Base-by-base conservation (phyloP, 2,888 invertebrate genomes). In the Teleogryllus oceanicus region DNA sequence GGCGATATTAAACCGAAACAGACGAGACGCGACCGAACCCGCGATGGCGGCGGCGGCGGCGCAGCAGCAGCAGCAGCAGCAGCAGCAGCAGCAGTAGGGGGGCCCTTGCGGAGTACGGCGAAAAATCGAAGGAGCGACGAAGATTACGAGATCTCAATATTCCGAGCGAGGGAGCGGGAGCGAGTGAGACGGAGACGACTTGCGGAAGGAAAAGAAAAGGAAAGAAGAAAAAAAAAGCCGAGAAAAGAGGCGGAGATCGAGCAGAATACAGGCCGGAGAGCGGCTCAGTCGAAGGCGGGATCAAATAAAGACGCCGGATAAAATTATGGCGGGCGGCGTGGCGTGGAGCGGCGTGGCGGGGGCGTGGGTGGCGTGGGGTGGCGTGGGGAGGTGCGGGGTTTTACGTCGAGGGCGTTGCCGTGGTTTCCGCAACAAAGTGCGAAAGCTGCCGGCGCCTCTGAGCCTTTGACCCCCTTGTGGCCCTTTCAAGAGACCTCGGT, bases 1-100 rank as follows among this genome's bases (percentile, higher is more conserved):
- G 62, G n/a, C 62, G 62, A 62, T 62, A 62, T 62, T 62, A 62
- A 62, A 62, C 62, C n/a, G 62, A 62, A 62, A 62, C 62, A 62
- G 62, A 62, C 62, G 62, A 62, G 62, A 62, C 16, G 62, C 62
- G 62, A 62, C 62, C 62, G 62, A 62, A 62, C n/a, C 37, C 37
- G 37, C 8, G 62, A 13, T 62, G 62, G 62, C 62, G 37, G 37
- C 37, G 5, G 24, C 24, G 62, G 62, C 62, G 37, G 37, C 37
- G 5, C n/a, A n/a, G n/a, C n/a, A n/a, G 37, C 37, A 37, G 37
- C 37, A 37, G 37, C 37, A 37, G 37, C 37, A 37, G 37, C 37
- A 37, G 37, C 37, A 37, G 37, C 37, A 37, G 37, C 37, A 37
- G 37, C 37, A 37, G 8, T 37, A 37, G 37, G 37, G 37, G 37